Evolutionary conservation across 2,888 invertebrate species (phyloP).

Genomic region (Empis livida): DNA sequence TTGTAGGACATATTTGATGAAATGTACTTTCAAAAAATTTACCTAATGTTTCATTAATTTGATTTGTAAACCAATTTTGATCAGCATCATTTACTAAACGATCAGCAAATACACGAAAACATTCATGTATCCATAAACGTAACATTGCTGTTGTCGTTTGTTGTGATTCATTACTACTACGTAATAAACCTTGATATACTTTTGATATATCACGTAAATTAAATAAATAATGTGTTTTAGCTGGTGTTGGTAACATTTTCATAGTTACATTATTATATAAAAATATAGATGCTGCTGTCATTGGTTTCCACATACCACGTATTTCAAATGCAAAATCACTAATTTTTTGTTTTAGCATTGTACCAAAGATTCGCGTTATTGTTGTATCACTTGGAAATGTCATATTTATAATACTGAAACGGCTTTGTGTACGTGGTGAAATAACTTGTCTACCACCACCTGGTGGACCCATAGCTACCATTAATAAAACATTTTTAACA

Average conservation of each 20-base stretch:
- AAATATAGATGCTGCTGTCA: conserved; percentile 63
- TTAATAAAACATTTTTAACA: conserved; percentile 63
- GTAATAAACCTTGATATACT: conserved; percentile 68
- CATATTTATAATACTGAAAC: conserved; percentile 65
- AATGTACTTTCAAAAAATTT: conserved; percentile 67
- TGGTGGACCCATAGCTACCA: conserved; percentile 75
- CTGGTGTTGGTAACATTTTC: conserved; percentile 74
- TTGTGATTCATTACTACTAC: conserved; percentile 64
- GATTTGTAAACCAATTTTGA: conserved; percentile 58
- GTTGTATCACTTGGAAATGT: conserved; percentile 70
- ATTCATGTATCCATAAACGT: conserved; percentile 77
- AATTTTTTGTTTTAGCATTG: conserved; percentile 70
- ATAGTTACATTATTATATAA: conserved; percentile 58
- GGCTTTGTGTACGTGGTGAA: conserved; percentile 62
- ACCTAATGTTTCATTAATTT: conserved; percentile 62
- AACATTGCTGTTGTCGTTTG: conserved; percentile 57
- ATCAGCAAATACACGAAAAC: conserved; percentile 72
- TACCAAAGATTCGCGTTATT: conserved; percentile 68
- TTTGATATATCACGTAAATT: conserved; percentile 80
- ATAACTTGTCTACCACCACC: conserved; percentile 75
- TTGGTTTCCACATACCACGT: conserved; percentile 49
- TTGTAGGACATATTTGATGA: conserved; percentile 61
- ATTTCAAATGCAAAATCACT: conserved; percentile 67
- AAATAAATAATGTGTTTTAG: conserved; percentile 82
- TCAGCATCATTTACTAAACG: conserved; percentile 68